Base-by-base conservation (phyloP, 2,888 invertebrate genomes). In the Orthosia cruda region DNA sequence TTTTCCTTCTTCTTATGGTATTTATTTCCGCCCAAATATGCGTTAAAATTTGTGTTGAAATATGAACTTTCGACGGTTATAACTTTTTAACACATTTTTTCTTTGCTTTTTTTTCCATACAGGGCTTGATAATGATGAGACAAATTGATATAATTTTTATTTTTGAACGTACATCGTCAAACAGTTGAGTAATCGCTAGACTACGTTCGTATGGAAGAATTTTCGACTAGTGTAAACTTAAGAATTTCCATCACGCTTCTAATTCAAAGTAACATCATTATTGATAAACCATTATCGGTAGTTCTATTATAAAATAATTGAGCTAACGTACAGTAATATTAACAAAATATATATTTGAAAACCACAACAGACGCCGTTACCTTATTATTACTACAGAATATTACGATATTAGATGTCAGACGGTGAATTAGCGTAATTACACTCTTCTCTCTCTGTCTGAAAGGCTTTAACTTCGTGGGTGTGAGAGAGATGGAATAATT, bases 381-480 rank as follows among this genome's bases (percentile, higher is more conserved):
- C 68, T 71, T 77, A 75, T 73, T 75, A 80, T 77, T 69, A 62
- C 52, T 54, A 61, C 16, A 61, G 74, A 77, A 78, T 81, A 84
- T 79, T 74, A 74, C 75, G 73, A 68, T 76, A 77, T 80, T 80
- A 57, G 70, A 84, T 87, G 73, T 78, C 78, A 74, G 59, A 15
- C 64, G 52, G 63, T 84, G 74, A 86, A 84, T 85, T 81, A 84
- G 73, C 73, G 87, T 86, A 85, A 86, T 84, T 84, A 84, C 77
- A 66, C 12, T 49, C 13, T 54, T 54, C 50, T 55, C 9, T 74
- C 85, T 74, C 69, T 45, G 64, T 74, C 55, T 55, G 13, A 32
- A 61, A 18, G 54, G 20, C 32, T 16, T 20, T 7, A 52, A 52
- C 63, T 64, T 65, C 2, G 20, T 49, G 32, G 7, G 75, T 55